Evolutionary conservation across 1,140 invertebrate species (phyloP), one percentile per base, ranked within the genome.

Genomic region (Lordiphosa collinella): DNA sequence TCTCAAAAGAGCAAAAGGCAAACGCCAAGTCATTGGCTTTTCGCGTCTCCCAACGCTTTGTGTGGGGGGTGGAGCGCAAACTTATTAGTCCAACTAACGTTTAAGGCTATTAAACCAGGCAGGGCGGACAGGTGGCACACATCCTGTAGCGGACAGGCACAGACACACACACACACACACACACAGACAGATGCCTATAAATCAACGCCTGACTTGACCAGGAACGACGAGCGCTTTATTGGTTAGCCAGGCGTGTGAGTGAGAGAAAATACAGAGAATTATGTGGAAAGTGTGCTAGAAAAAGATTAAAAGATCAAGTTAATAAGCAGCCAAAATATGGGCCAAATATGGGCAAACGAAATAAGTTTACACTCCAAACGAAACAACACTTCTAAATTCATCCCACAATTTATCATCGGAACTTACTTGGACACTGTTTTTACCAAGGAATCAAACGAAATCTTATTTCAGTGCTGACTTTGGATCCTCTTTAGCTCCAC

Each of bases 1-100:
- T 82, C 76, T 82, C 62, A 41, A 60, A 36, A 66, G 57, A 67
- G 76, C 76, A 80, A 67, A 80, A 82, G 71, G 66, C 78, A 76
- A 80, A 67, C 76, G 75, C 60, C 71, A 72, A 67, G 65, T 69
- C 74, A 70, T 56, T 62, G 53, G 55, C 64, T 56, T 52, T 56
- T 43, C 64, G 55, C 54, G 64, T 56, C 47, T 53, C 54, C 70
- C 51, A 58, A 55, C 55, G 68, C 38, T 53, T 49, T 34, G 10
- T 35, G 6, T 6, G 31, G 6, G 3, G 13, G 34, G 12, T 1
- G 13, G 12, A 48, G 36, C 29, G 41, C 43, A 75, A 74, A 82
- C 70, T 80, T 79, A 80, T 79, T 79, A 80, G 71, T 49, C 22
- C 69, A 54, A n/a, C 69, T 44, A 44, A 56, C 64, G 64, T 68